phyloP scores from a whole-genome alignment of 1,140 invertebrate species.

The Ooceraea biroi region DNA sequence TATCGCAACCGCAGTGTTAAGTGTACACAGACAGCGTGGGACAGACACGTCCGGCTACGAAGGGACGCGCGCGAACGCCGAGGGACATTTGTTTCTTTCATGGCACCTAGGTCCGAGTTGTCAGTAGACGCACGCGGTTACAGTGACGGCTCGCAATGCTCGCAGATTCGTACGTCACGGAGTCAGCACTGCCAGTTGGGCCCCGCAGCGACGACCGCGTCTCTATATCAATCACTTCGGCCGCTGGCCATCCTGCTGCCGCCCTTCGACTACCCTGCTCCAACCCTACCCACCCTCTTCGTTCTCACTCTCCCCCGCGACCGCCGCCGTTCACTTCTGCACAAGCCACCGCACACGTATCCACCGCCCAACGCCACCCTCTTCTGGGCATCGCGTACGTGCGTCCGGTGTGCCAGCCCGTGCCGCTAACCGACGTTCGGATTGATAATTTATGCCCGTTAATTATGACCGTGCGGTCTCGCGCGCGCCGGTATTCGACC shows the following conservation, averaged over 20 bases:
- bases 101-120: conserved; percentile 60
- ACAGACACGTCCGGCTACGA: conserved; percentile 34
- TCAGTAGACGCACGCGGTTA: conserved; percentile 68
- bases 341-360: conserved; percentile 51
- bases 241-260: conserved; percentile 79
- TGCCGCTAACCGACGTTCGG: conserved; percentile 83
- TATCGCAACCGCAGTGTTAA: conserved; percentile 29
- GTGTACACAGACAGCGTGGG: conserved; percentile 15
- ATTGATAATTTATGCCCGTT: conserved; percentile 87
- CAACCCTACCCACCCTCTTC: conserved; percentile 61
- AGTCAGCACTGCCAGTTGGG: conserved; percentile 84
- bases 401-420: conserved; percentile 76
- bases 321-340: conserved; percentile 61
- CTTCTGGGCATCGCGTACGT: conserved; percentile 53
- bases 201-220: conserved; percentile 82
- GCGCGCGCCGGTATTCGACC: conserved; percentile 69
- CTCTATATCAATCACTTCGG: conserved; percentile 86
- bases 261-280: conserved; percentile 76
- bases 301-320: conserved; percentile 67
- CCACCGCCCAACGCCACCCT: conserved; percentile 65
- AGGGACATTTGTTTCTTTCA: conserved; percentile 76
- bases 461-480: conserved; percentile 85
- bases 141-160: conserved; percentile 81
- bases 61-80: conserved; percentile 47
- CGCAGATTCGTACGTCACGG: conserved; percentile 84